phyloP scores from a whole-genome alignment of 1,140 invertebrate genomes.

The Bombus haemorrhoidalis region DNA sequence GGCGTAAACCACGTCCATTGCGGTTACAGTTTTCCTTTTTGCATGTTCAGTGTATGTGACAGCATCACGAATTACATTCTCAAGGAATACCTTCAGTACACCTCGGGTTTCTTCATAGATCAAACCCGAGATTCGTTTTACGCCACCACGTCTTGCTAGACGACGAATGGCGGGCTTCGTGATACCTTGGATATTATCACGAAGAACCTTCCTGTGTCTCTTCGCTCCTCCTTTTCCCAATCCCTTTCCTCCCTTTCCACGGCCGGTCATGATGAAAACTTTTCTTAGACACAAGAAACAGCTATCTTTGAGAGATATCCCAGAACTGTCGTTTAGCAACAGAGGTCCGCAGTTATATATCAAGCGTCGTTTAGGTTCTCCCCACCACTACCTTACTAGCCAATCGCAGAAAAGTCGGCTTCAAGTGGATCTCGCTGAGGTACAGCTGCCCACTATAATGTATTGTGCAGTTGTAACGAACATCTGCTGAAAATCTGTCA shows the following conservation, averaged over 20 bases:
- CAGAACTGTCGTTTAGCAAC: background rate
- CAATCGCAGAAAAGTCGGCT: background rate
- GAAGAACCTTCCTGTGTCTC: slow-evolving; percentile 58
- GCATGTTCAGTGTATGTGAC: slow-evolving; percentile 79
- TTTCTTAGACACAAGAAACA: rapidly evolving
- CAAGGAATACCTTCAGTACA: slow-evolving; percentile 61
- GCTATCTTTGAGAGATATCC: rapidly evolving
- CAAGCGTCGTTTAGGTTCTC: no score
- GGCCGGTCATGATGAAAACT: slow-evolving; percentile 48
- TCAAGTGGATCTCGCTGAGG: no score
- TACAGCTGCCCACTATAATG: background rate
- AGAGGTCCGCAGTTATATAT: background rate
- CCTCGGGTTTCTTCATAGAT: slow-evolving; percentile 46
- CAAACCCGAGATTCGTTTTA: slow-evolving; percentile 52
- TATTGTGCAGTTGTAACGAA: background rate
- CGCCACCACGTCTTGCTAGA: slow-evolving; percentile 54
- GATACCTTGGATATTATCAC: slow-evolving; percentile 61
- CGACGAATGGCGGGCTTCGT: slow-evolving; percentile 58
- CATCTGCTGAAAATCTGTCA: background rate
- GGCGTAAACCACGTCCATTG: slow-evolving; percentile 80
- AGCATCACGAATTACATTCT: slow-evolving; percentile 82
- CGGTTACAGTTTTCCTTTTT: slow-evolving; percentile 82
- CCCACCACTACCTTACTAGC: background rate
- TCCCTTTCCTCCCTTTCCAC: slow-evolving; percentile 60
- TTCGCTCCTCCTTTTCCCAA: slow-evolving; percentile 64